phyloP scores from a whole-genome alignment of 2,797 vertebrate species.

The Sebastes wilsoni region DNA sequence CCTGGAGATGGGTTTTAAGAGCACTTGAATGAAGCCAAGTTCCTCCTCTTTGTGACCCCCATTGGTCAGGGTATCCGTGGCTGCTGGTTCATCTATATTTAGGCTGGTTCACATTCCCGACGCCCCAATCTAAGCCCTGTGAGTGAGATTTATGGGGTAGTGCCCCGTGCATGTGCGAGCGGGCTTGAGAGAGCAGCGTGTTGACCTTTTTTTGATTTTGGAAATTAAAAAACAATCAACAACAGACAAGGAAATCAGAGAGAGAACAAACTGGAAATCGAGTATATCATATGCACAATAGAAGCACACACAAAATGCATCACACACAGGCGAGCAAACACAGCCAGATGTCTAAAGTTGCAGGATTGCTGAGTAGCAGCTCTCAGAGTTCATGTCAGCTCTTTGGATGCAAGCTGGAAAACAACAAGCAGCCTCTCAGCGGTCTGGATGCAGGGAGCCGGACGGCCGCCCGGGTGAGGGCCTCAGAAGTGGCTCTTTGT shows the following conservation, averaged over 20 bases:
- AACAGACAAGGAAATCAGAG: background rate
- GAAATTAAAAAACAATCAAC: constrained; percentile 1
- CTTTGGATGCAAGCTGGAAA: constrained; percentile 59
- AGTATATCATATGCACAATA: background rate
- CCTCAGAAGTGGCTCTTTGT: constrained; percentile 74
- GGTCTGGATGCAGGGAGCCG: constrained; percentile 50
- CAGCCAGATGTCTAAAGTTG: constrained; percentile 2
- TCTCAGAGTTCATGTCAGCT: constrained; percentile 54
- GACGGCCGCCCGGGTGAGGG: constrained; percentile 17
- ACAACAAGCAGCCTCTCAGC: constrained; percentile 63
- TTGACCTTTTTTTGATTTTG: constrained; percentile 22
- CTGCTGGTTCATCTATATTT: constrained; percentile 82
- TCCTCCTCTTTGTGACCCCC: constrained; percentile 69
- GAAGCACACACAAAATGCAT: background rate
- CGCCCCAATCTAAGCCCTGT: constrained; percentile 73
- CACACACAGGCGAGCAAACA: constrained; percentile 16
- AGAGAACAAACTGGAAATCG: background rate
- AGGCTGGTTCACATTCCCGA: constrained; percentile 82
- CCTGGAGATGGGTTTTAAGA: constrained; percentile 54
- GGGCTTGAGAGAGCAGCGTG: constrained; percentile 19
- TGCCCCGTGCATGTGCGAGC: constrained; percentile 54
- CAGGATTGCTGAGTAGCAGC: constrained; percentile 54
- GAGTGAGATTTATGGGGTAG: constrained; percentile 79
- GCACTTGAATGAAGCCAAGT: constrained; percentile 59
- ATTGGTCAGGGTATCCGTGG: constrained; percentile 78